Evolutionary conservation across 2,797 vertebrate species (phyloP), one percentile per base, ranked within the genome.

Genomic region (Hapalemur alaotrensis): DNA sequence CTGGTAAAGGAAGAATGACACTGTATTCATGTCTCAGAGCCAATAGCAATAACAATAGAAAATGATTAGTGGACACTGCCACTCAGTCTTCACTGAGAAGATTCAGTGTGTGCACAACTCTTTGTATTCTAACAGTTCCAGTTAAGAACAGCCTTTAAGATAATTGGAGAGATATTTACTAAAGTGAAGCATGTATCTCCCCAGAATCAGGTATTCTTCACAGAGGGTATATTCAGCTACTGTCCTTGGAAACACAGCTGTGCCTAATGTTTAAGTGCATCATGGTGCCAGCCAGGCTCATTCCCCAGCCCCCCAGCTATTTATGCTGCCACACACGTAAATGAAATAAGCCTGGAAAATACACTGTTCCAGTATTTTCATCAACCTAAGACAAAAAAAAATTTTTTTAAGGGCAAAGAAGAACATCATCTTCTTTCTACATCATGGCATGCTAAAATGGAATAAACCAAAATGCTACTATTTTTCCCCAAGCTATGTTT

Each of bases 111-210:
- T 82, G 10, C 38, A 83, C 12, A 93, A 28, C 89, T 96, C 18
- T 69, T 93, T 28, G 32, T 95, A 48, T 80, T 97, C 72, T 86
- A 30, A 73, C 86, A 90, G n/a, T n/a, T 95, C 57, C 35, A 50
- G 35, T 75, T 85, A 93, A 35, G 41, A 95, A 89, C 50, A 32
- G 46, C 38, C 63, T 95, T 98, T 94, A 85, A 96, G 72, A 84
- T 17, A 83, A 23, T 20, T 50, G n/a, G 91, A 96, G 35, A 72
- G 46, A 57, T 95, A 54, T 70, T 75, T 75, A 30, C 84, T 72
- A 80, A 46, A 93, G 59, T 46, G 17, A 94, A 92, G 72, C 43
- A 46, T 5, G 1, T 48, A 46, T 89, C 69, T 95, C n/a, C 85
- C 70, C 63, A 91, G 2, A 91, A 73, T 9, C 25, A 92, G 43